Evolutionary conservation across 1,140 invertebrate species (phyloP).

Genomic region (Nomia melanderi): DNA sequence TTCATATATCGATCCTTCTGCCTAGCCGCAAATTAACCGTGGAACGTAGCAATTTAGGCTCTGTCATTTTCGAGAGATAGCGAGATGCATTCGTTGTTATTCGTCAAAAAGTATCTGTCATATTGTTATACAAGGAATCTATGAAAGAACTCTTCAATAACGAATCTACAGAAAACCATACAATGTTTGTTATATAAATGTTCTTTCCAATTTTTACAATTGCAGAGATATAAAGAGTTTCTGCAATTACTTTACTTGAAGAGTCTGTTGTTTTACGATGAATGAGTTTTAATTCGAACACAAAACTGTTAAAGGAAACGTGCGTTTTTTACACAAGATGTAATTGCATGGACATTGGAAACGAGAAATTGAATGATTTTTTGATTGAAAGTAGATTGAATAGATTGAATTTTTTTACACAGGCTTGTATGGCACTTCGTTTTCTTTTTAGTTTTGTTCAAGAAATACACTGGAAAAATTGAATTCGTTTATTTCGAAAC

Average conservation of each 20-base stretch:
- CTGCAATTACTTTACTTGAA: neutral
- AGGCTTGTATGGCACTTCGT: neutral
- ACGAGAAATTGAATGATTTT: neutral
- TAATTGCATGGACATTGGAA: neutral
- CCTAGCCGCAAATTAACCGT: conserved; percentile 49
- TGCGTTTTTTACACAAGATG: neutral
- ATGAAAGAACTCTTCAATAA: no score
- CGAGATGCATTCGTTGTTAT: no score
- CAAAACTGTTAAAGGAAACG: neutral
- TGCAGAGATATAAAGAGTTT: no score
- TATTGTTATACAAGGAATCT: no score
- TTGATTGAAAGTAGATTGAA: neutral
- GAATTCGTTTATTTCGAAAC: neutral
- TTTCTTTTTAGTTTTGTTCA: neutral
- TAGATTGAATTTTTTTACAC: neutral
- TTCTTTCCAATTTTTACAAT: neutral
- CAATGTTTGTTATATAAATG: neutral
- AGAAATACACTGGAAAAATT: neutral
- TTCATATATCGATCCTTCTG: conserved; percentile 39
- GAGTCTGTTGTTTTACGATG: neutral
- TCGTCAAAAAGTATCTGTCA: no score
- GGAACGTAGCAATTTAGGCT: neutral
- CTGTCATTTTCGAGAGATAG: neutral
- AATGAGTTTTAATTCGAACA: neutral
- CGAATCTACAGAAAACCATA: no score